These are phyloP conservation scores for Plebejus anna DNA, from an alignment of 2,888 invertebrate species.

Conservation along the genomic window DNA sequence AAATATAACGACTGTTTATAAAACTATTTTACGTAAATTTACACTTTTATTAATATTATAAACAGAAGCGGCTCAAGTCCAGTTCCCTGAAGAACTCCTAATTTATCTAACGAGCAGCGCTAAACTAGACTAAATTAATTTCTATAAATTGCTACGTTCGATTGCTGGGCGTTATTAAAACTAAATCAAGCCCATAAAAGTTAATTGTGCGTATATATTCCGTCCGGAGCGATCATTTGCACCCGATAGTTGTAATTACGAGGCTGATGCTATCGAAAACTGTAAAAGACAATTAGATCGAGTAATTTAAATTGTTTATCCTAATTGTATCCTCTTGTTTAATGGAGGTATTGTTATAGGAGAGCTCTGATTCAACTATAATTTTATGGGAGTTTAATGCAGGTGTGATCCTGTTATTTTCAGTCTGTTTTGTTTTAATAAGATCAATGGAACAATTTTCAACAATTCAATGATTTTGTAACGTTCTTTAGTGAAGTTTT, in stretches of 20 bases:
- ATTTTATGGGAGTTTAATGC: background rate
- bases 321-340: background rate
- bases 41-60: background rate
- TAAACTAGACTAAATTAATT: conserved; percentile 22
- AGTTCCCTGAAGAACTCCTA: background rate
- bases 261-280: conserved; percentile 7
- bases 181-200: conserved; percentile 24
- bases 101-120: background rate
- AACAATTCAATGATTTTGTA: background rate
- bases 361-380: background rate
- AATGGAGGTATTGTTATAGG: conserved; percentile 2
- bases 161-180: conserved; percentile 24
- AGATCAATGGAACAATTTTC: background rate
- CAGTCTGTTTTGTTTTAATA: background rate
- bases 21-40: background rate
- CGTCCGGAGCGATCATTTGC: conserved; percentile 6
- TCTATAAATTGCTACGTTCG: conserved; percentile 19
- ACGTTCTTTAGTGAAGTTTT: background rate
- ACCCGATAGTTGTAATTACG: conserved; percentile 15
- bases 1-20: too few relatives aligned
- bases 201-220: conserved; percentile 12
- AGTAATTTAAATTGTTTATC: conserved; percentile 9
- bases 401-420: background rate
- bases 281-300: conserved; percentile 18
- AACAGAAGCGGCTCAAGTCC: background rate